Conservation (phyloP, 2,113 vertebrate genomes). For the Hemicordylus capensis region DNA sequence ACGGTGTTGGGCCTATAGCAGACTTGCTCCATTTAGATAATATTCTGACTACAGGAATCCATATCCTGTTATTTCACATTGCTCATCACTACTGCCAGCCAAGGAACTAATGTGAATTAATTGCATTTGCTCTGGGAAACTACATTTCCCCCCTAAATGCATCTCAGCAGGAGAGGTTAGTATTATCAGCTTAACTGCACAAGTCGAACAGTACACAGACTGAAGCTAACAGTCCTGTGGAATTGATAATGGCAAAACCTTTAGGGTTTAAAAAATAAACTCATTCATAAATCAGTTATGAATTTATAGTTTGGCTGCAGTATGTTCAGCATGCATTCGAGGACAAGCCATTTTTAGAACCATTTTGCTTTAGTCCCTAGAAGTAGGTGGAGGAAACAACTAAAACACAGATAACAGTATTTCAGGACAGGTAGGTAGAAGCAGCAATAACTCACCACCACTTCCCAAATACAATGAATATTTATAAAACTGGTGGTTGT, state of each 20-base stretch:
- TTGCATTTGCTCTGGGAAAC: conserved; percentile 61
- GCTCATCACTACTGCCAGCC: conserved; percentile 33
- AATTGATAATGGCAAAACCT: conserved; percentile 30
- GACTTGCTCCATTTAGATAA: conserved; percentile 17
- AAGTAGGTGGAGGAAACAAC: too few species aligned
- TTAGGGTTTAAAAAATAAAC: neutral
- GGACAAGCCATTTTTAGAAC: too few species aligned
- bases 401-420: too few species aligned
- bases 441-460: too few species aligned
- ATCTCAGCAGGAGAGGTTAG: conserved; percentile 54
- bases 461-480: too few species aligned
- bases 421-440: too few species aligned
- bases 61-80: conserved; percentile 46
- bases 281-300: conserved; percentile 35
- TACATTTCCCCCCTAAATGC: conserved; percentile 38
- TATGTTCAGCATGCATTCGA: too few species aligned
- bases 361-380: too few species aligned
- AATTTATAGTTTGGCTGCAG: too few species aligned
- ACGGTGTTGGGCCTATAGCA: neutral
- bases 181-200: conserved; percentile 61
- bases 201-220: conserved; percentile 44
- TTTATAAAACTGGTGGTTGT: too few species aligned
- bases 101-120: conserved; percentile 64
- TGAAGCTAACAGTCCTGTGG: conserved; percentile 53
- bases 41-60: conserved; percentile 58